Evolutionary conservation across 2,888 invertebrate genomes (phyloP), one percentile per base, ranked within the genome.

Genomic region (Ariolimax columbianus): DNA sequence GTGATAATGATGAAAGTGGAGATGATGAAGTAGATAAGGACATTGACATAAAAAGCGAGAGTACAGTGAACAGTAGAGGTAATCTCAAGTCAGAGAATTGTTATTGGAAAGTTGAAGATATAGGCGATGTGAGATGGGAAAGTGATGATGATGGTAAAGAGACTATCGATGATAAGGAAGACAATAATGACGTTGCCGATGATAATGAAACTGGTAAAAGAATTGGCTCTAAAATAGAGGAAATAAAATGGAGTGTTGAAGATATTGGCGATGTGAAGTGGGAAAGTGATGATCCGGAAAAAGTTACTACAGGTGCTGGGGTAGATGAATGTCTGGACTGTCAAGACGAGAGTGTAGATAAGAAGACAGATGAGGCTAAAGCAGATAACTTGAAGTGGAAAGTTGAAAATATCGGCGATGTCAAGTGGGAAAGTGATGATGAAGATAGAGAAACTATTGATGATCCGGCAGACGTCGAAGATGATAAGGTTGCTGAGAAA

Each of bases 341-440:
- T 36, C 0, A n/a, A 68, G 33, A 68, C 3, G 33, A 11, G n/a
- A 70, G 0, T 68, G 17, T 33, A 47, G 68, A 14, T 66, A 26
- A 17, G 1, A 11, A 26, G 40, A 23, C 19, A 26, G 79, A 40
- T 14, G 36, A 66, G n/a, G 11, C 3, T 2, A n/a, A 26, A 40
- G 30, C 38, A 23, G 68, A 33, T 40, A n/a, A 70, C 17, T 14
- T 4, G 36, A 70, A 30, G 38, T 30, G 63, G 36, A 55, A 36
- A 26, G 51, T 51, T 33, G 77, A 78, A 38, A 66, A 78, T 55
- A 43, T 38, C 36, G 78, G 55, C 14, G 66, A 63, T 40, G 38
- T 40, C 7, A 66, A 63, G 63, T 51, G 33, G 55, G 66, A 78
- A 63, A 55, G 55, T 59, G 33, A 33, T 66, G 33, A 66, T 33